A percentile compares a stretch with the other conserved stretches of the same genome.
Conservation (phyloP, 2,113 vertebrate genomes). For the Nettapus auritus region DNA sequence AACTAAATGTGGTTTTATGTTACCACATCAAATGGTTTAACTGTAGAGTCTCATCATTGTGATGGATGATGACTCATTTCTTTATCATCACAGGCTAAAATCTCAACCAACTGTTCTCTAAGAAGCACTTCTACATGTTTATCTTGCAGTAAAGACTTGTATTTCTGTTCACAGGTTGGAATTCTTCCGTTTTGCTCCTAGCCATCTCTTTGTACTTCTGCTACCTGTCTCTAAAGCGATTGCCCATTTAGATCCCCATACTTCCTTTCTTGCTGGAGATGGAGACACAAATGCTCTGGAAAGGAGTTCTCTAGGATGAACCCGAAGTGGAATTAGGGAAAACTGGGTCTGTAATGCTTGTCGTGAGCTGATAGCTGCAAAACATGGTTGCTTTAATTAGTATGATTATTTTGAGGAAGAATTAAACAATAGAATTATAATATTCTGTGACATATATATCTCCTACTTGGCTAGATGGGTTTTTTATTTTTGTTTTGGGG, state of each 20-base stretch:
- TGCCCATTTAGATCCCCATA: not conserved
- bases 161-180: conserved; percentile 5
- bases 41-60: not conserved
- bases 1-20: conserved; percentile 59
- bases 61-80: conserved; percentile 60
- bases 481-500: not conserved
- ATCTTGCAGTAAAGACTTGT: not conserved
- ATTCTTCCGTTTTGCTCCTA: not conserved
- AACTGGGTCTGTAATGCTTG: not conserved
- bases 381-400: not conserved
- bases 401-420: not conserved
- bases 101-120: not conserved
- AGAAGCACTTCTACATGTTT: conserved; percentile 29
- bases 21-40: conserved; percentile 62
- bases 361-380: not conserved
- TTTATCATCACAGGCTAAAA: conserved; percentile 7
- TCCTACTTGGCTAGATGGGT: not conserved
- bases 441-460: not conserved
- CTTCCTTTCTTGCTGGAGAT: not conserved
- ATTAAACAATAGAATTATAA: not conserved
- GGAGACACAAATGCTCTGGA: not conserved
- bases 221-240: conserved; percentile 12
- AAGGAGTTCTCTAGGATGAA: not conserved
- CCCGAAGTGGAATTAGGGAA: not conserved
- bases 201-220: not conserved